Percentiles rank a stretch among this genome's conserved stretches.
Evolutionary conservation across 2,888 invertebrate genomes (phyloP).

Genomic region (Euplagia quadripunctaria): DNA sequence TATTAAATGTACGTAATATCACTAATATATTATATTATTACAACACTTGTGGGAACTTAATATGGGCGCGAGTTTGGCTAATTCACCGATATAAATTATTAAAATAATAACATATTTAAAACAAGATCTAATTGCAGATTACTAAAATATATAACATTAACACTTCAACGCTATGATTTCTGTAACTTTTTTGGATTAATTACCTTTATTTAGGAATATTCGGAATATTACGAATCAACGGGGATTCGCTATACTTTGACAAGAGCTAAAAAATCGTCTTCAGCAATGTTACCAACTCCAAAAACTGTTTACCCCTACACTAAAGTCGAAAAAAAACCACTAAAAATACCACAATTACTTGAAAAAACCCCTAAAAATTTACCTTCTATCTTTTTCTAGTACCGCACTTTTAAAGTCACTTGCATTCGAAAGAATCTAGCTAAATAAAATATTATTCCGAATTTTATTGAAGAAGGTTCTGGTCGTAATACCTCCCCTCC

Average conservation of each 20-base stretch:
- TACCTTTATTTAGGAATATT: constrained; percentile 64
- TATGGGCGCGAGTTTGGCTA: constrained; percentile 39
- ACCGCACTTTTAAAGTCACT: too few species aligned
- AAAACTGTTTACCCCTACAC: too few species aligned
- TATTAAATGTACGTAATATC: constrained; percentile 18
- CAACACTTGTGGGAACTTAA: constrained; percentile 36
- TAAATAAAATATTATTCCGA: too few species aligned
- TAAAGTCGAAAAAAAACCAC: too few species aligned
- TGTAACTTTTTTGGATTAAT: constrained; percentile 58
- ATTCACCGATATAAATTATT: constrained; percentile 32
- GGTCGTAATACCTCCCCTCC: too few species aligned
- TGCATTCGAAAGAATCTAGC: too few species aligned
- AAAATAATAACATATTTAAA: constrained; percentile 41
- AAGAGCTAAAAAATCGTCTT: constrained; percentile 38
- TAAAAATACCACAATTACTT: too few species aligned
- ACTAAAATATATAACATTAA: constrained; percentile 23
- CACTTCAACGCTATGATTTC: constrained; percentile 58
- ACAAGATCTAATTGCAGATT: constrained; percentile 18
- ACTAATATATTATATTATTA: constrained; percentile 22
- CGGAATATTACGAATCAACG: constrained; percentile 44
- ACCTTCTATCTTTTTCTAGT: too few species aligned
- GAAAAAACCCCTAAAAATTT: too few species aligned
- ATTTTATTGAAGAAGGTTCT: too few species aligned
- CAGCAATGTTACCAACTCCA: too few species aligned
- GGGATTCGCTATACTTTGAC: constrained; percentile 51